Conservation (phyloP, 2,113 vertebrate genomes). For the Barnardius zonarius region DNA sequence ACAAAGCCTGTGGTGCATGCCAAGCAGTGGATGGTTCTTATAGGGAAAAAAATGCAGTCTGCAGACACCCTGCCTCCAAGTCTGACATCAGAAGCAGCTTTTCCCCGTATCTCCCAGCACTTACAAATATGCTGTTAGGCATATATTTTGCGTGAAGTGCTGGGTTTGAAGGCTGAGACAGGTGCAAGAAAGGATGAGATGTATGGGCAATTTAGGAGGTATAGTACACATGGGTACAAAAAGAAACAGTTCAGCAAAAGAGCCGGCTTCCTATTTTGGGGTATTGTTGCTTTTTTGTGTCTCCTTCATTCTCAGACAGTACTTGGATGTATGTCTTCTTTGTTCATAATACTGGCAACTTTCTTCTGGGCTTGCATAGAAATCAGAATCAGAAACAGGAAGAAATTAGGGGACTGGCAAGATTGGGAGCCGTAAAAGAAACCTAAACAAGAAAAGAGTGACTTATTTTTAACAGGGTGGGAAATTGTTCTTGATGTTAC, state of each 20-base stretch:
- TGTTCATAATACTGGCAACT: background rate
- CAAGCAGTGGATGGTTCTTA: background rate
- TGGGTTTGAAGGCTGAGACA: constrained; percentile 51
- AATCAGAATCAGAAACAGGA: background rate
- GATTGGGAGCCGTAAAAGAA: background rate
- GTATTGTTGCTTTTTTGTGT: constrained; percentile 13
- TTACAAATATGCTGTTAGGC: constrained; percentile 31
- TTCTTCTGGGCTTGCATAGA: background rate
- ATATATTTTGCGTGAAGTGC: background rate
- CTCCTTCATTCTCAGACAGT: background rate
- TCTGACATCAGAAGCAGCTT: constrained; percentile 1
- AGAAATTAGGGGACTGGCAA: background rate
- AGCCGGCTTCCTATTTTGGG: constrained; percentile 38
- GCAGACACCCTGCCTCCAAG: background rate
- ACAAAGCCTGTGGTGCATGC: background rate
- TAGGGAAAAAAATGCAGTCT: background rate
- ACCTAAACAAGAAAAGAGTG: background rate
- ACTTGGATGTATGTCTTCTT: background rate
- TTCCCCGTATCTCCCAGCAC: background rate
- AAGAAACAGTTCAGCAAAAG: constrained; percentile 13
- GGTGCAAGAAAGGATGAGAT: constrained; percentile 53
- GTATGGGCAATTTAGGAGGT: constrained; percentile 22
- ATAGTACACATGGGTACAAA: background rate
- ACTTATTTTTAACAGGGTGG: background rate
- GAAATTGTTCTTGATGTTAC: background rate